A percentile compares a stretch with the other conserved stretches of the same genome.
phyloP scores from a whole-genome alignment of 2,113 vertebrate species.

The Platycercus adscitus region DNA sequence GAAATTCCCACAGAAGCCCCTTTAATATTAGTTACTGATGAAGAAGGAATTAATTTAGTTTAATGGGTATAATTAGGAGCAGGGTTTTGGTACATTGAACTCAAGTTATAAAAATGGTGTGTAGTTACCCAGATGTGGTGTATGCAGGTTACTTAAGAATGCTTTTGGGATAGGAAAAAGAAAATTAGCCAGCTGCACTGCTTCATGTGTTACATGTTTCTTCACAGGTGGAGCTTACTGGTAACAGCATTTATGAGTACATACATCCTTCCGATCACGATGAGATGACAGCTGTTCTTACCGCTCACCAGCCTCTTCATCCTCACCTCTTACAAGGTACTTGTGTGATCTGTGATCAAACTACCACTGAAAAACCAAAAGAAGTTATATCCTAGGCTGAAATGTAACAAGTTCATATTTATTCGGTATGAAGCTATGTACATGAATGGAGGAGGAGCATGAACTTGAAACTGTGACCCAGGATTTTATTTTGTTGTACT shows the following conservation, averaged over 20 bases:
- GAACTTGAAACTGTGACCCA: neutral
- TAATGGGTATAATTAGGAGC: neutral
- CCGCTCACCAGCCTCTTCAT: slow-evolving; percentile 85
- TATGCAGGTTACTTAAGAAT: neutral
- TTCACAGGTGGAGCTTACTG: slow-evolving; percentile 92
- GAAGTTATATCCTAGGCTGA: neutral
- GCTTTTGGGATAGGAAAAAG: neutral
- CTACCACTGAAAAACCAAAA: neutral
- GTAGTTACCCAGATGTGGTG: neutral
- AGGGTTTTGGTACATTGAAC: neutral
- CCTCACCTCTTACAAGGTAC: slow-evolving; percentile 89
- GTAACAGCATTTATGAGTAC: slow-evolving; percentile 96
- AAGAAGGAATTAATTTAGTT: neutral
- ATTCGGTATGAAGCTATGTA: neutral
- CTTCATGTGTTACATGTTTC: neutral
- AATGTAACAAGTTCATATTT: neutral
- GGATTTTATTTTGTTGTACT: neutral
- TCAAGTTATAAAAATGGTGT: neutral
- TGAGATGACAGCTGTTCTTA: slow-evolving; percentile 92
- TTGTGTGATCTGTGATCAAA: neutral
- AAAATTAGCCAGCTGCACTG: neutral
- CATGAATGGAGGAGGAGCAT: neutral
- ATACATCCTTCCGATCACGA: slow-evolving; percentile 95
- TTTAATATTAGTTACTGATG: neutral
- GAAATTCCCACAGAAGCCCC: neutral